These are phyloP conservation scores for Bursaphelenchus okinawaensis DNA, from an alignment of 2,888 invertebrate genomes.

Conservation along the genomic window DNA sequence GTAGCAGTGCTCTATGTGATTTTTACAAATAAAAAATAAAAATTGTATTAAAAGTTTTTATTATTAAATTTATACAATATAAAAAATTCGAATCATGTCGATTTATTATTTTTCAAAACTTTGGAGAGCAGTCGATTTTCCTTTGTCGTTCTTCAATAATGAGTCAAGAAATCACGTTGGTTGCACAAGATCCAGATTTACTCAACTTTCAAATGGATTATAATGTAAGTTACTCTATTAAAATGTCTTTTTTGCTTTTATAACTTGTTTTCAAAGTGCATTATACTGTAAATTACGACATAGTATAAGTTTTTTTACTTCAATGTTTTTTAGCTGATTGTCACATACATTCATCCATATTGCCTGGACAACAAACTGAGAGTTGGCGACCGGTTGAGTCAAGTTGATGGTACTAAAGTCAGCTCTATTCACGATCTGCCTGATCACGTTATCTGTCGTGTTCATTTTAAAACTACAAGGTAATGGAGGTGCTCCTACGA, in stretches of 20 bases:
- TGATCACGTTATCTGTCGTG: neutral
- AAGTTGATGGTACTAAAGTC: neutral
- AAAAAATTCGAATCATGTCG: too few species aligned
- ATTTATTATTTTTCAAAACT: too few species aligned
- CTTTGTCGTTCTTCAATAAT: too few species aligned
- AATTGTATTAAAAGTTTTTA: too few species aligned
- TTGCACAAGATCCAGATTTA: neutral
- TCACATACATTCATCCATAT: neutral
- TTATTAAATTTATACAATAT: too few species aligned
- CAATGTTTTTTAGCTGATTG: neutral
- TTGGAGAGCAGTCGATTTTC: too few species aligned
- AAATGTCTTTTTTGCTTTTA: too few species aligned
- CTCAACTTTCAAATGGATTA: neutral
- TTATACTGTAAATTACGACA: too few species aligned
- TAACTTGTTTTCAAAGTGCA: too few species aligned
- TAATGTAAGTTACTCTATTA: neutral
- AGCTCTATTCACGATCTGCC: neutral
- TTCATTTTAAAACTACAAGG: neutral
- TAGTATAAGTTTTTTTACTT: neutral
- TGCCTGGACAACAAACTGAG: neutral
- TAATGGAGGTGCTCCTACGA: too few species aligned
- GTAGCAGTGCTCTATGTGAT: neutral
- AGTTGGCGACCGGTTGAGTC: neutral
- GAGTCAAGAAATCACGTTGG: neutral
- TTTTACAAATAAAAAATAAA: neutral